phyloP scores from a whole-genome alignment of 2,888 invertebrate genomes.

The Penaeus monodon region DNA sequence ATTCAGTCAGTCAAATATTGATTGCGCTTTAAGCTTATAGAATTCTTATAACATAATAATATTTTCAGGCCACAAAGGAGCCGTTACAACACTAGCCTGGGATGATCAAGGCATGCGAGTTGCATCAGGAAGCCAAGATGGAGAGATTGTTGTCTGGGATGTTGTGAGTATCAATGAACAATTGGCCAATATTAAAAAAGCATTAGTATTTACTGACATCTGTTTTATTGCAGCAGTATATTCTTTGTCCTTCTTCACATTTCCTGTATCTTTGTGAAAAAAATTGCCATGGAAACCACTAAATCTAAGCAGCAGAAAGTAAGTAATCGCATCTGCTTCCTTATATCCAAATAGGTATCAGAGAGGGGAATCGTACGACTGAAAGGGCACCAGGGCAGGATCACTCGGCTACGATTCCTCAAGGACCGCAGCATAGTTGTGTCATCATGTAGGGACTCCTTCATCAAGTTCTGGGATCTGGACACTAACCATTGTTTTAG shows the following conservation, averaged over 20 bases:
- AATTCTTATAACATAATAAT: not conserved
- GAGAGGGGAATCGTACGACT: conserved; percentile 91
- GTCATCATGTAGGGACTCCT: conserved; percentile 91
- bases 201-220: too few species aligned
- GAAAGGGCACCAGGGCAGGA: conserved; percentile 89
- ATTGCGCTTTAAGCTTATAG: not conserved
- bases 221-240: too few species aligned
- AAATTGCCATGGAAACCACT: too few species aligned
- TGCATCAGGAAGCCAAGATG: conserved; percentile 61
- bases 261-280: too few species aligned
- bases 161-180: conserved; percentile 74
- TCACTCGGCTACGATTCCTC: conserved; percentile 77
- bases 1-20: not conserved
- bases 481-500: conserved; percentile 95
- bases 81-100: conserved; percentile 58
- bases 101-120: conserved; percentile 62
- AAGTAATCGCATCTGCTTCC: too few species aligned
- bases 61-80: conserved; percentile 51
- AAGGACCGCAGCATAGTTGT: conserved; percentile 76
- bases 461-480: conserved; percentile 97
- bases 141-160: conserved; percentile 93
- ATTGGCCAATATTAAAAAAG: not conserved
- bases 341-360: conserved; percentile 70
- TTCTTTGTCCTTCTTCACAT: too few species aligned
- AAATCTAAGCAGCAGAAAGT: too few species aligned